A percentile compares a stretch with the other conserved stretches of the same genome.
Evolutionary conservation across 92 coral and sea anemone genomes (phyloP).

Genomic region (Zoanthus sociatus): DNA sequence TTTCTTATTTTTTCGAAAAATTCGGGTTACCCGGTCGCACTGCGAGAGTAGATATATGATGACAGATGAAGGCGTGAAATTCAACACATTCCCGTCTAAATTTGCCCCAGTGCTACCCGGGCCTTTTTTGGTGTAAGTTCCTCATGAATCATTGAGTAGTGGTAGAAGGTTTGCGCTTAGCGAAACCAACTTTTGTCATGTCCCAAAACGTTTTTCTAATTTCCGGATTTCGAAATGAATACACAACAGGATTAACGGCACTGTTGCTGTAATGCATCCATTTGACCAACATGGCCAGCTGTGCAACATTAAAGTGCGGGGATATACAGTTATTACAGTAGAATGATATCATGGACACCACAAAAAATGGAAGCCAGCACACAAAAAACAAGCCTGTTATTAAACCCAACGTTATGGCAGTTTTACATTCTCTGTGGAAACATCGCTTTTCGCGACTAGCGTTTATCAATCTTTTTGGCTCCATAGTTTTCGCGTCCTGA

Average conservation of each 20-base stretch:
- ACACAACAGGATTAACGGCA: slow-evolving; percentile 31
- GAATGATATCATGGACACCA: slow-evolving; percentile 39
- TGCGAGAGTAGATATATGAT: slow-evolving; percentile 14
- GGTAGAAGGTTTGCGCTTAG: background rate
- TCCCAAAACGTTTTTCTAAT: slow-evolving; percentile 26
- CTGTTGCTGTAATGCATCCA: slow-evolving; percentile 48
- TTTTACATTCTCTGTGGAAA: slow-evolving; percentile 21
- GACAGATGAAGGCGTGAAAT: slow-evolving; percentile 22
- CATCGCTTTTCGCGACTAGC: background rate
- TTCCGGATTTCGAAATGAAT: slow-evolving; percentile 46
- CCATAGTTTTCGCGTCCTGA: background rate
- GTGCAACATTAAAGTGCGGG: slow-evolving; percentile 4
- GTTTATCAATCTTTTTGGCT: background rate
- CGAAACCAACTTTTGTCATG: background rate
- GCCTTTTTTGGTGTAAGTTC: background rate
- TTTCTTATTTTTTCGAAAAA: slow-evolving; percentile 24
- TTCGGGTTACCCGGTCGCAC: slow-evolving; percentile 11
- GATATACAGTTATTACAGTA: slow-evolving; percentile 36
- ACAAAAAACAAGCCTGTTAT: slow-evolving; percentile 39
- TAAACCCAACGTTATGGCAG: slow-evolving; percentile 38
- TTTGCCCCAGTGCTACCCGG: slow-evolving; percentile 29
- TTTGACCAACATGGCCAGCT: slow-evolving; percentile 35
- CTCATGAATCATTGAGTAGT: background rate
- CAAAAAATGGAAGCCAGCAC: slow-evolving; percentile 44
- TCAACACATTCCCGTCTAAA: slow-evolving; percentile 19